A percentile compares a stretch with the other conserved stretches of the same genome.
Evolutionary conservation across 2,888 invertebrate genomes (phyloP).

Genomic region (Lepidocyrtinus sp.): DNA sequence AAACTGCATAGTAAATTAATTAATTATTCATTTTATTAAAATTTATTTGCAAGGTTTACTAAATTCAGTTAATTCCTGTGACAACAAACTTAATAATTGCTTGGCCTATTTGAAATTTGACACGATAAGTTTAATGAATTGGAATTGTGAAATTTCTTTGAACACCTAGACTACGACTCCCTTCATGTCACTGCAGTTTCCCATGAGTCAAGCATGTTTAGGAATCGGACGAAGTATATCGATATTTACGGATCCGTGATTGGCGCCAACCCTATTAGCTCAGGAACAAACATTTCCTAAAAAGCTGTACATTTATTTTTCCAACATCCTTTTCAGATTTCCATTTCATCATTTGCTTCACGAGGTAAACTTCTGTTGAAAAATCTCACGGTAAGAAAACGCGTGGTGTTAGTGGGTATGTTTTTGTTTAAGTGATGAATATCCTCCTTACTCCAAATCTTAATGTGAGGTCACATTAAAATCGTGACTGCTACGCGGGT

Average conservation of each 20-base stretch:
- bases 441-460: background rate
- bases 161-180: no score
- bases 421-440: background rate
- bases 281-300: background rate
- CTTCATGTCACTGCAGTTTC: no score
- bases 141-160: no score
- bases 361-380: background rate
- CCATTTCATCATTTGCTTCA: no score
- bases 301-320: background rate
- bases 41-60: no score
- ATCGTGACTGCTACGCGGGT: background rate
- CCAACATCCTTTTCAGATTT: background rate
- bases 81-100: background rate
- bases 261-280: slow-evolving; percentile 57
- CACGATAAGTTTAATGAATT: no score
- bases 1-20: no score
- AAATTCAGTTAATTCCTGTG: slow-evolving; percentile 47
- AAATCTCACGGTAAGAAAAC: background rate
- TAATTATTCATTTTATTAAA: no score
- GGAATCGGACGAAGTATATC: slow-evolving; percentile 20
- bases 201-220: no score
- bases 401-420: background rate
- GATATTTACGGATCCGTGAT: slow-evolving; percentile 47
- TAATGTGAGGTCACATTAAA: slow-evolving; percentile 31
- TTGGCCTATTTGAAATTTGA: no score